These are phyloP conservation scores for Blastobasis adustella DNA, from an alignment of 2,888 invertebrate genomes.

Conservation along the genomic window DNA sequence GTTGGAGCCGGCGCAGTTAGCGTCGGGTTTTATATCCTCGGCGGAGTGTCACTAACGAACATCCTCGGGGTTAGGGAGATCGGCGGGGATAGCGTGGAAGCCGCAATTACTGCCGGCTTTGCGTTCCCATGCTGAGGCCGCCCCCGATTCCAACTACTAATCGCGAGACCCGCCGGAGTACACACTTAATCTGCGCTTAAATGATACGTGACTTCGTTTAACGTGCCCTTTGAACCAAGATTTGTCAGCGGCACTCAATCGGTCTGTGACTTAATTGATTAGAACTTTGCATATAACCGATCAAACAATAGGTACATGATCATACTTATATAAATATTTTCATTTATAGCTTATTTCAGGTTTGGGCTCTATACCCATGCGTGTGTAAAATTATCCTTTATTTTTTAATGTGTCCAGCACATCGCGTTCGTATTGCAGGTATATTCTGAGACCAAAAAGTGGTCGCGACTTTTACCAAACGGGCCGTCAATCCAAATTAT, in stretches of 20 bases:
- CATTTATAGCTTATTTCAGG: too few species aligned
- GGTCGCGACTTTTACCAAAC: conserved; percentile 23
- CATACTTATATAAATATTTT: too few species aligned
- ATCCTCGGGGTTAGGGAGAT: conserved; percentile 49
- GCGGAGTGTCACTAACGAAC: conserved; percentile 38
- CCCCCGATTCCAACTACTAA: conserved; percentile 41
- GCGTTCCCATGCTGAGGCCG: conserved; percentile 38
- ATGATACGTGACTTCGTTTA: conserved; percentile 51
- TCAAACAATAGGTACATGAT: too few species aligned
- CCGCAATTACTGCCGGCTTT: conserved; percentile 65
- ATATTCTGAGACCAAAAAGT: too few species aligned
- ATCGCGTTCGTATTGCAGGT: too few species aligned
- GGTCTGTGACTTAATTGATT: not conserved
- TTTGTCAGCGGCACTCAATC: conserved; percentile 4
- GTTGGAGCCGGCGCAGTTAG: not conserved
- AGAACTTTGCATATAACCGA: too few species aligned
- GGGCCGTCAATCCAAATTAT: conserved; percentile 47
- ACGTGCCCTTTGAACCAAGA: conserved; percentile 1
- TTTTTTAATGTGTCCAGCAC: too few species aligned
- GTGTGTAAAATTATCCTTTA: too few species aligned
- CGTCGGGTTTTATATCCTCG: conserved; percentile 1
- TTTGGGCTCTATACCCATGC: too few species aligned
- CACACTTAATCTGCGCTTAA: conserved; percentile 46
- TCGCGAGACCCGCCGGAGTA: conserved; percentile 49
- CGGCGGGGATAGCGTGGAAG: conserved; percentile 50